Evolutionary conservation across 2,888 invertebrate genomes (phyloP).

Genomic region (Melanchra persicariae): DNA sequence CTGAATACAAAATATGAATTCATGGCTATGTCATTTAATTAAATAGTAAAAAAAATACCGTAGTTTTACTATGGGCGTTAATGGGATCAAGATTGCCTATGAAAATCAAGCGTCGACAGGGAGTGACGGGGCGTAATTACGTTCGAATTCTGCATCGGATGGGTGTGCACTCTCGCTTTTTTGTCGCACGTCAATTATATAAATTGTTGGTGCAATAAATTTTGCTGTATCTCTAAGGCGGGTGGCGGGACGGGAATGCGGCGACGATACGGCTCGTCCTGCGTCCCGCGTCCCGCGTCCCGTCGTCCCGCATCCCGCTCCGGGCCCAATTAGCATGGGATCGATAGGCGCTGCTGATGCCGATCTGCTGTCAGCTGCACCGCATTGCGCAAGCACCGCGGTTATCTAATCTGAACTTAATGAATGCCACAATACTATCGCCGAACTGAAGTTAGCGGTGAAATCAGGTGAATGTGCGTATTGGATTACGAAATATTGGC

Average conservation of each 20-base stretch:
- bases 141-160: conserved; percentile 82
- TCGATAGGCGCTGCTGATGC: conserved; percentile 88
- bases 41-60: background rate
- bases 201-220: conserved; percentile 90
- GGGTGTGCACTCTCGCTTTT: conserved; percentile 88
- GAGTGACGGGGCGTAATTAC: conserved; percentile 86
- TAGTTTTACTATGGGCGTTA: conserved; percentile 1
- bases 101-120: conserved; percentile 78
- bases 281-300: conserved; percentile 69
- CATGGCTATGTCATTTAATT: background rate
- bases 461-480: conserved; percentile 41
- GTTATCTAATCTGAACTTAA: conserved; percentile 88
- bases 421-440: conserved; percentile 84
- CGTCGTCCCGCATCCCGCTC: conserved; percentile 74
- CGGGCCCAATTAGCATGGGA: conserved; percentile 90
- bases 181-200: conserved; percentile 90
- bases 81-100: conserved; percentile 82
- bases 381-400: conserved; percentile 83
- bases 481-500: background rate
- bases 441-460: conserved; percentile 65
- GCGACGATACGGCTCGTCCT: conserved; percentile 81
- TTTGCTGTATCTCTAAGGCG: conserved; percentile 88
- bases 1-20: background rate
- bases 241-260: conserved; percentile 82
- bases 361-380: conserved; percentile 86